Conservation (phyloP, 2,113 vertebrate genomes). For the Elachura formosa region DNA sequence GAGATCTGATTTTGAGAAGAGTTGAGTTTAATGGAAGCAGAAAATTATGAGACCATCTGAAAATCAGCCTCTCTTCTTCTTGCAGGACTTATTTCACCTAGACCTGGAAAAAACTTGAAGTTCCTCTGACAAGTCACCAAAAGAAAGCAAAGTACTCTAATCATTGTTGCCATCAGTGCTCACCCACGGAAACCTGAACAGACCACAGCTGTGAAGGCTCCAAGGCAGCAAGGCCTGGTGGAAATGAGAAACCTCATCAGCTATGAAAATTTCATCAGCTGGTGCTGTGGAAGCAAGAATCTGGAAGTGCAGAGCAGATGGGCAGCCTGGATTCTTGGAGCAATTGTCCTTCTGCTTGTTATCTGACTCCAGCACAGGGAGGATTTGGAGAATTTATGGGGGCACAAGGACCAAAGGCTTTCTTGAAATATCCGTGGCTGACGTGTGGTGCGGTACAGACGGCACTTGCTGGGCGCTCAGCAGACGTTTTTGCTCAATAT, state of each 20-base stretch:
- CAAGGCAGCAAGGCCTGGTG: slow-evolving; percentile 9
- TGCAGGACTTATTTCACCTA: background rate
- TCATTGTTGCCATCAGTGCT: background rate
- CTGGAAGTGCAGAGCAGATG: slow-evolving; percentile 74
- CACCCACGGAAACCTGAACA: slow-evolving; percentile 47
- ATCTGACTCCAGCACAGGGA: slow-evolving; percentile 69
- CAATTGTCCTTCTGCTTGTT: slow-evolving; percentile 75
- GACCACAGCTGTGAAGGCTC: slow-evolving; percentile 58
- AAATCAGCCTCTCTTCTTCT: background rate
- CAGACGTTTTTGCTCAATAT: slow-evolving; percentile 8
- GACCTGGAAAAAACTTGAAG: background rate
- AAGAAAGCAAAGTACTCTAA: slow-evolving; percentile 2
- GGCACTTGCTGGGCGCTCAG: background rate
- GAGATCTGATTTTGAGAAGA: background rate
- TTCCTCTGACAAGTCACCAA: background rate
- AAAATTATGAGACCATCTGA: background rate
- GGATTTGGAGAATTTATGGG: slow-evolving; percentile 76
- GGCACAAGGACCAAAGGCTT: slow-evolving; percentile 59
- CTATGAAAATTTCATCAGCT: slow-evolving; percentile 79
- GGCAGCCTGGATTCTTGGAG: slow-evolving; percentile 73
- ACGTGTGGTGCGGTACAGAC: slow-evolving; percentile 18
- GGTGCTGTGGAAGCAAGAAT: slow-evolving; percentile 60
- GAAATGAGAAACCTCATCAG: slow-evolving; percentile 67
- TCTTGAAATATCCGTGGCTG: slow-evolving; percentile 72
- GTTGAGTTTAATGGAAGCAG: background rate